phyloP scores from a whole-genome alignment of 2,888 invertebrate genomes.

The Amorpha juglandis region DNA sequence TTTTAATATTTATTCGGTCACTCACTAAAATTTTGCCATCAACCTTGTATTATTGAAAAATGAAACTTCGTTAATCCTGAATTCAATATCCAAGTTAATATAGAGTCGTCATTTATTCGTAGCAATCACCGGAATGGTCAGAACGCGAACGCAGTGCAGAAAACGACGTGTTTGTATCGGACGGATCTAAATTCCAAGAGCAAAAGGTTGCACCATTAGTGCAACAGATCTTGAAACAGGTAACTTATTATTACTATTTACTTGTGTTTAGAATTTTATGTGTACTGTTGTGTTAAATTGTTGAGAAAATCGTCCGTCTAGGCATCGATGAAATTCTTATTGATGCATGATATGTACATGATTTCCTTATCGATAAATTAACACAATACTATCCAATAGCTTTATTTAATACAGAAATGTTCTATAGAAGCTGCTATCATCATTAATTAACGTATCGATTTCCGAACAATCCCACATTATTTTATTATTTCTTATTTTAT shows the following conservation, averaged over 20 bases:
- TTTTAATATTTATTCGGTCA: too few species aligned
- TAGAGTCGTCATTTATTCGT: slow-evolving; percentile 7
- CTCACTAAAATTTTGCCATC: too few species aligned
- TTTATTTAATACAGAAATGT: too few species aligned
- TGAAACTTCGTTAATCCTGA: too few species aligned
- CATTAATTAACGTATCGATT: too few species aligned
- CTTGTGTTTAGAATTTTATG: not conserved
- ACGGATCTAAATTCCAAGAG: slow-evolving; percentile 80
- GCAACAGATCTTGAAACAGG: slow-evolving; percentile 78
- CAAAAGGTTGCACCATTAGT: slow-evolving; percentile 73
- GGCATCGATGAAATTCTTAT: too few species aligned
- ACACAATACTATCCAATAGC: too few species aligned
- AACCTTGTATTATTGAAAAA: too few species aligned
- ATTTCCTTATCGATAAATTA: too few species aligned
- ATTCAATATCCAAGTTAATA: not conserved
- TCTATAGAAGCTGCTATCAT: too few species aligned
- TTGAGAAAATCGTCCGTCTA: not conserved
- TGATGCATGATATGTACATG: too few species aligned
- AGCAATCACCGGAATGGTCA: slow-evolving; percentile 65
- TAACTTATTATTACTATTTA: slow-evolving; percentile 35
- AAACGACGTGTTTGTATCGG: slow-evolving; percentile 72
- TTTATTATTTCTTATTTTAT: slow-evolving; percentile 23
- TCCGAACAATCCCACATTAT: too few species aligned
- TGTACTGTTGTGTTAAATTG: not conserved
- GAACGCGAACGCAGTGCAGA: slow-evolving; percentile 79